Conservation (phyloP, 1,140 invertebrate species). For the Hydropsyche tenuis region DNA sequence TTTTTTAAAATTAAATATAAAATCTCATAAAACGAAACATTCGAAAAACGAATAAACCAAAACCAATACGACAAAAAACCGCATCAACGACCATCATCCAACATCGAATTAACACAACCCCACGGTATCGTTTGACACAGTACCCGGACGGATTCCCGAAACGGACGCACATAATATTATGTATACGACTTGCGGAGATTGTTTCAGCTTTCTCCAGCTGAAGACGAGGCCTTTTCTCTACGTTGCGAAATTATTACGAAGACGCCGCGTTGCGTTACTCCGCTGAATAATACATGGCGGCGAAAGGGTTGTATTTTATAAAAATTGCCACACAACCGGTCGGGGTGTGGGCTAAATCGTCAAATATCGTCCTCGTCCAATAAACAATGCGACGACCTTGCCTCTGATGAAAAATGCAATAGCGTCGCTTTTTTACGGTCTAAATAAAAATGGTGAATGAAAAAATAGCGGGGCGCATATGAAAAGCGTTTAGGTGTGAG, state of each 20-base stretch:
- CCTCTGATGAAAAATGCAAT: constrained; percentile 15
- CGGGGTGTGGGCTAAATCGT: neutral
- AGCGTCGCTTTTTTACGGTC: neutral
- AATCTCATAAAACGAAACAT: too few relatives aligned
- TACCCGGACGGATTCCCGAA: too few relatives aligned
- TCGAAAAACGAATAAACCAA: too few relatives aligned
- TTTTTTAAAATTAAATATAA: too few relatives aligned
- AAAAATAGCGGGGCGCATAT: too few relatives aligned
- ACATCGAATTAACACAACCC: too few relatives aligned
- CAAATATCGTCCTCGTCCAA: neutral
- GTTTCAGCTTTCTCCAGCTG: constrained; percentile 13
- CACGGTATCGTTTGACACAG: too few relatives aligned
- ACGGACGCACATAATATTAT: constrained; percentile 1
- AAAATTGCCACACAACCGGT: neutral
- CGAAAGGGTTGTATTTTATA: constrained; percentile 16
- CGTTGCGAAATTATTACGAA: neutral
- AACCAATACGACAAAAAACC: too few relatives aligned
- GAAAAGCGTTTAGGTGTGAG: too few relatives aligned
- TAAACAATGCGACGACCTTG: constrained; percentile 14
- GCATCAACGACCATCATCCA: too few relatives aligned
- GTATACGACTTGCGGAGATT: constrained; percentile 9
- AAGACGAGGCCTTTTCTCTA: neutral
- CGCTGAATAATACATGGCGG: constrained; percentile 8
- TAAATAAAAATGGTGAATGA: too few relatives aligned
- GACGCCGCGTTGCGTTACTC: neutral